Evolutionary conservation across 2,888 invertebrate species (phyloP).

Genomic region (Phengaris arion): DNA sequence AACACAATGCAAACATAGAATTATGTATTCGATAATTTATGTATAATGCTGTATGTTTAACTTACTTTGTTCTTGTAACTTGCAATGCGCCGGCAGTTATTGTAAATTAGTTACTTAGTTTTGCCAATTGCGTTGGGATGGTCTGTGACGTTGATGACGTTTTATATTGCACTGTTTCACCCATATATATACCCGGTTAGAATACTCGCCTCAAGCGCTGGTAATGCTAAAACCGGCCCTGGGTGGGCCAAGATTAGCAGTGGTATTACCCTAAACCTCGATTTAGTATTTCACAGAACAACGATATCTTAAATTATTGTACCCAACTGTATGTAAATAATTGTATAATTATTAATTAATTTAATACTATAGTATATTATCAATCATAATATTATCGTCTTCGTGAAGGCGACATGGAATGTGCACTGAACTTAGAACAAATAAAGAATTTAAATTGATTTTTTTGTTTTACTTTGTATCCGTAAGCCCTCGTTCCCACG

Average conservation of each 20-base stretch:
- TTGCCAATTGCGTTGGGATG: no score
- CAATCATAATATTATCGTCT: constrained; percentile 24
- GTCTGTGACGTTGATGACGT: no score
- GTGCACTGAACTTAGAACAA: constrained; percentile 37
- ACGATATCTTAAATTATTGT: neutral
- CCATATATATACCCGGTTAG: no score
- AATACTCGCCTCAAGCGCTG: no score
- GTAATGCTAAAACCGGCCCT: no score
- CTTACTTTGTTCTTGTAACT: neutral
- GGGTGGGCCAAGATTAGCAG: no score
- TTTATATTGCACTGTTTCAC: no score
- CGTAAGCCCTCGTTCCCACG: neutral
- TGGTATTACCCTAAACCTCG: no score
- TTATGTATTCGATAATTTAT: neutral
- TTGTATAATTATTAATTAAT: neutral
- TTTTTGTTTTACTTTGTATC: constrained; percentile 30
- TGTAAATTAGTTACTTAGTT: neutral
- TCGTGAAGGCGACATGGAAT: constrained; percentile 22
- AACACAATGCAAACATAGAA: neutral
- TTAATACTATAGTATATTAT: constrained; percentile 8
- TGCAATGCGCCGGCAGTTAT: neutral
- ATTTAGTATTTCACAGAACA: neutral
- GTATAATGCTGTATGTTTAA: no score
- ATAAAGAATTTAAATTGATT: constrained; percentile 33
- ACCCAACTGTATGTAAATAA: neutral